phyloP scores from a whole-genome alignment of 2,113 vertebrate genomes.

The Corythaixoides concolor region DNA sequence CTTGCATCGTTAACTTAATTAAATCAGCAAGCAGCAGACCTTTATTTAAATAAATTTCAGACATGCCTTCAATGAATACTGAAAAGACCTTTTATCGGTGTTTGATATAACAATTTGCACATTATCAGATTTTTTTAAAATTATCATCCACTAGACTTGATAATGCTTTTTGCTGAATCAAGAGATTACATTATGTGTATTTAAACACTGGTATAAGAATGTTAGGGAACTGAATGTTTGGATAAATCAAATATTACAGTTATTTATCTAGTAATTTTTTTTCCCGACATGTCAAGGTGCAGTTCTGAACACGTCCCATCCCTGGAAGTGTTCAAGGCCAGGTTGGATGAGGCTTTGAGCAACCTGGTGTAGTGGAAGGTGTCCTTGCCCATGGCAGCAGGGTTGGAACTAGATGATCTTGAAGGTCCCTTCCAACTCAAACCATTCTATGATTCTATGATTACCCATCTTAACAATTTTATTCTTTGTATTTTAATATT shows the following conservation, averaged over 20 bases:
- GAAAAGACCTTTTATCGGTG: neutral
- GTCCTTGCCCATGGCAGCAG: no score
- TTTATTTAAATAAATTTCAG: neutral
- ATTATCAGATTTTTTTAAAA: neutral
- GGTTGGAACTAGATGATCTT: no score
- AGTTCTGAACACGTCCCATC: no score
- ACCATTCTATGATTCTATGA: neutral
- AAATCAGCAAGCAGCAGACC: neutral
- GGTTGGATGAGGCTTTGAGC: no score
- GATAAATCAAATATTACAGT: neutral
- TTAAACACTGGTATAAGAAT: neutral
- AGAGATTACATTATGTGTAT: neutral
- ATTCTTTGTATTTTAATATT: neutral
- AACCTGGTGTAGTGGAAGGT: no score
- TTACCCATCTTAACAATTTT: neutral
- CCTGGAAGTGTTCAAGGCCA: no score
- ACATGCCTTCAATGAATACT: neutral
- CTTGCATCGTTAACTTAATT: neutral
- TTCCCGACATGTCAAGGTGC: neutral
- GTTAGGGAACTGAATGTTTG: neutral
- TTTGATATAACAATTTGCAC: neutral
- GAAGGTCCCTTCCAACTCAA: no score
- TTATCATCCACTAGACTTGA: neutral
- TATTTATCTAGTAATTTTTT: neutral
- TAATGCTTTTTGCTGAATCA: neutral